Evolutionary conservation across 1,140 invertebrate species (phyloP), one percentile per base, ranked within the genome.

Genomic region (Monomorium pharaonis): DNA sequence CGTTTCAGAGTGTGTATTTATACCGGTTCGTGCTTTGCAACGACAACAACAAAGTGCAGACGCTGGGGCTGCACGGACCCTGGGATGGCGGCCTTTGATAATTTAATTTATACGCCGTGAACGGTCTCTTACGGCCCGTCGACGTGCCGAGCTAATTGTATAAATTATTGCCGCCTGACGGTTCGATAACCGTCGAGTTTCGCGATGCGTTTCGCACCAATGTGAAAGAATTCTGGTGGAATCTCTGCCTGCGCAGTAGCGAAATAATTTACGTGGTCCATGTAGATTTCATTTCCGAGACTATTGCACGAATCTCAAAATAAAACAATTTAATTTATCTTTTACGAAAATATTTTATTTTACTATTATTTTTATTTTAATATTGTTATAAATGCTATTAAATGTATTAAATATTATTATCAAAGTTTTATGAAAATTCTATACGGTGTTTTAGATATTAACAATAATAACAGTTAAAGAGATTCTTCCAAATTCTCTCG

Each of bases 81-180:
- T n/a, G 33, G 83, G 58, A 80, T 76, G 58, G 37, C 42, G 62
- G 86, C 21, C 86, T 90, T 90, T 90, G 89, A 90, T 90, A 90
- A 90, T 90, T 90, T 90, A 90, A 90, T 90, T 88, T 90, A 90
- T 89, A 84, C 67, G 56, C 54, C 37, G 78, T 30, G 67, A 62
- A 75, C 67, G 67, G 33, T 76, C 54, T 84, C 72, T 87, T 49
- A 60, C 80, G 80, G 21, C 24, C 65, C 77, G 72, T 27, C 84
- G 65, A 87, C 87, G 85, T 77, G 77, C 78, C 75, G 74, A 80
- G 90, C 87, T 92, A 92, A 92, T 92, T 91, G 89, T 88, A 90
- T 91, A 91, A 92, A 90, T 91, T 90, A 92, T 92, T 88, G 78
- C 87, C 21, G 58, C 21, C 65, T 63, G 60, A 47, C 84, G 42